Conservation (phyloP, 2,888 invertebrate species). For the Luperina nickerlii region DNA sequence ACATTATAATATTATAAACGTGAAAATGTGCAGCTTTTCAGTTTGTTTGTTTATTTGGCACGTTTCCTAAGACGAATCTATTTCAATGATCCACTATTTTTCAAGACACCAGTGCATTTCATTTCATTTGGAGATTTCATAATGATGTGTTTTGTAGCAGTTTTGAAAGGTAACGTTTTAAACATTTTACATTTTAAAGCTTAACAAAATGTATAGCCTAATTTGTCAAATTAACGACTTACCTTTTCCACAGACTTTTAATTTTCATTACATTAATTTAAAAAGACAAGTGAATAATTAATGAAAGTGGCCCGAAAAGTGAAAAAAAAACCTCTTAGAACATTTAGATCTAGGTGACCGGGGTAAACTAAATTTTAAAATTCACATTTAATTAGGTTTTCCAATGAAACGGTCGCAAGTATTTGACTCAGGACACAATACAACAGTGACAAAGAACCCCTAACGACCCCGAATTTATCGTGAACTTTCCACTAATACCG, state of each 20-base stretch:
- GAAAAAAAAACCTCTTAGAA: slow-evolving; percentile 4
- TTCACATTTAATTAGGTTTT: slow-evolving; percentile 74
- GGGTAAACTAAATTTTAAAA: slow-evolving; percentile 62
- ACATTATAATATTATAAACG: slow-evolving; percentile 9
- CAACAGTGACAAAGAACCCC: slow-evolving; percentile 86
- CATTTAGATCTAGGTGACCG: slow-evolving; percentile 35
- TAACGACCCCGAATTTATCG: slow-evolving; percentile 89
- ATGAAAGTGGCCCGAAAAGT: slow-evolving; percentile 18
- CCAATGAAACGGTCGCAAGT: slow-evolving; percentile 75
- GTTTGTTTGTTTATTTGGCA: slow-evolving; percentile 2
- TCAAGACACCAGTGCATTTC: not conserved
- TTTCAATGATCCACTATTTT: not conserved
- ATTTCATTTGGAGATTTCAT: not conserved
- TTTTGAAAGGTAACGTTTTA: not conserved
- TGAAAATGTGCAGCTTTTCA: slow-evolving; percentile 9
- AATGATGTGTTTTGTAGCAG: not conserved
- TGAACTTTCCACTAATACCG: slow-evolving; percentile 89
- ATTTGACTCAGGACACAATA: slow-evolving; percentile 84
- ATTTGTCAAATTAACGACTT: slow-evolving; percentile 49
- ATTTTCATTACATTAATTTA: slow-evolving; percentile 52
- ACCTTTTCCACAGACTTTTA: slow-evolving; percentile 43
- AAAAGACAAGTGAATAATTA: slow-evolving; percentile 54
- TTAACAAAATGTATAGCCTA: slow-evolving; percentile 46
- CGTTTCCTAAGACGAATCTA: not conserved
- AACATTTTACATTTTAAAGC: not conserved